phyloP scores from a whole-genome alignment of 2,797 vertebrate species.

The Trematomus bernacchii region DNA sequence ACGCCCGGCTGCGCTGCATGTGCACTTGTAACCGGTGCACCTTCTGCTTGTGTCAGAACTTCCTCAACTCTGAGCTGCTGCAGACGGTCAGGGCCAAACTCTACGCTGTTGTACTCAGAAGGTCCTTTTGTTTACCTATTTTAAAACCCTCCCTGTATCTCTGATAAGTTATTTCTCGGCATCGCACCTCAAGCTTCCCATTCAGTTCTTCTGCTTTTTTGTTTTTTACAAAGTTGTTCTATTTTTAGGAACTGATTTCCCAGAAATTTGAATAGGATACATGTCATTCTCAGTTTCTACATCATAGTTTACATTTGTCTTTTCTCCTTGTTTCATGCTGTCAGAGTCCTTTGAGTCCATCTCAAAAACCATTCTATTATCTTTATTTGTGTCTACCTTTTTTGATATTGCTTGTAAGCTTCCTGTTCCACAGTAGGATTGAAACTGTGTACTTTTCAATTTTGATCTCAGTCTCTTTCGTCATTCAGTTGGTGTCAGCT shows the following conservation, averaged over 20 bases:
- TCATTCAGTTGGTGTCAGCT: neutral
- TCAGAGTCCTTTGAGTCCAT: neutral
- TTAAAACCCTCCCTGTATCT: slow-evolving; percentile 17
- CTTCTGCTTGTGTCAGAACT: slow-evolving; percentile 99
- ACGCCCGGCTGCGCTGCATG: slow-evolving; percentile 98
- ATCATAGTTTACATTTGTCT: neutral
- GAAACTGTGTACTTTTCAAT: neutral
- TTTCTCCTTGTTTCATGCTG: neutral
- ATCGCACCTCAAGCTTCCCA: slow-evolving; percentile 39
- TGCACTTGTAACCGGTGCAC: slow-evolving; percentile 99
- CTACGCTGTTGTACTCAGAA: slow-evolving; percentile 97
- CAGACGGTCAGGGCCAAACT: slow-evolving; percentile 99
- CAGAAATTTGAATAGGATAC: neutral
- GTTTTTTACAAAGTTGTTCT: neutral
- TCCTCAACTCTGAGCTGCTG: slow-evolving; percentile 99
- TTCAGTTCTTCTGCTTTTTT: neutral
- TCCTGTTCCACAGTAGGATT: neutral
- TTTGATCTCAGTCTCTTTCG: slow-evolving; percentile 5
- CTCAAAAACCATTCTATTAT: neutral
- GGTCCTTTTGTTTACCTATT: slow-evolving; percentile 73
- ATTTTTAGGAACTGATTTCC: neutral
- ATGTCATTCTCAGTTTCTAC: neutral
- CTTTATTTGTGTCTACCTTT: slow-evolving; percentile 1
- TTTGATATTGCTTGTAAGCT: neutral
- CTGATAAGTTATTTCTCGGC: neutral